Conservation (phyloP, 2,797 vertebrate species). For the Alcedo atthis region DNA sequence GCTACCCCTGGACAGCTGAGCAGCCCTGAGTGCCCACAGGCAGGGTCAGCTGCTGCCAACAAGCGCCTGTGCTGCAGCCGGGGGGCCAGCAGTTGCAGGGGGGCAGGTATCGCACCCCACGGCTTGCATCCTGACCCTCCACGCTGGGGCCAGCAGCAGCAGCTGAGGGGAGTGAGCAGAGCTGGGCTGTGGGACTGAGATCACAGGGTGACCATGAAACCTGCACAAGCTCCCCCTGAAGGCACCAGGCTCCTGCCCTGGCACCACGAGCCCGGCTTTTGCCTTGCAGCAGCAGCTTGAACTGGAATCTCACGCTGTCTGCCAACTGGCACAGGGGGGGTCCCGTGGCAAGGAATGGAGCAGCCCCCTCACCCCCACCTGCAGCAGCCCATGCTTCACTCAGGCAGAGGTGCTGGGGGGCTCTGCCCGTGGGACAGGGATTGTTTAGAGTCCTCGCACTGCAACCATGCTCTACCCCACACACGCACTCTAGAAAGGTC, state of each 20-base stretch:
- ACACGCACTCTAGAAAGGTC: not conserved
- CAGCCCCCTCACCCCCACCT: not conserved
- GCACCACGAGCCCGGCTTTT: not conserved
- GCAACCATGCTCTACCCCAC: not conserved
- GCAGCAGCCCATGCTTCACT: rapidly evolving
- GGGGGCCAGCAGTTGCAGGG: not conserved
- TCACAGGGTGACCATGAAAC: not conserved
- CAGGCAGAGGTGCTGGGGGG: not conserved
- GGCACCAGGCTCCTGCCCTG: not conserved
- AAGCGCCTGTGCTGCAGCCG: too few species aligned
- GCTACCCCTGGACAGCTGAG: not conserved
- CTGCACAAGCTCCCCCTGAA: too few species aligned
- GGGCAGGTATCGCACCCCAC: not conserved
- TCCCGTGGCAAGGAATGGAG: rapidly evolving
- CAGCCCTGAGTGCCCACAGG: rapidly evolving
- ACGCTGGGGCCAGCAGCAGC: rapidly evolving
- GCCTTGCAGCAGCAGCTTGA: not conserved
- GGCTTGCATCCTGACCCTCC: too few species aligned
- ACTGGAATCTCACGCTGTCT: rapidly evolving
- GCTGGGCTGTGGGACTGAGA: rapidly evolving
- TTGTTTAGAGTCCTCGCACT: not conserved
- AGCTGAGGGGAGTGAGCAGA: not conserved
- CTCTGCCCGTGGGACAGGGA: rapidly evolving
- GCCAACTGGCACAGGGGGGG: not conserved
- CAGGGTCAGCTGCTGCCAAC: not conserved